phyloP scores from a whole-genome alignment of 2,888 invertebrate genomes.

The Glyphotaelius pellucidus region DNA sequence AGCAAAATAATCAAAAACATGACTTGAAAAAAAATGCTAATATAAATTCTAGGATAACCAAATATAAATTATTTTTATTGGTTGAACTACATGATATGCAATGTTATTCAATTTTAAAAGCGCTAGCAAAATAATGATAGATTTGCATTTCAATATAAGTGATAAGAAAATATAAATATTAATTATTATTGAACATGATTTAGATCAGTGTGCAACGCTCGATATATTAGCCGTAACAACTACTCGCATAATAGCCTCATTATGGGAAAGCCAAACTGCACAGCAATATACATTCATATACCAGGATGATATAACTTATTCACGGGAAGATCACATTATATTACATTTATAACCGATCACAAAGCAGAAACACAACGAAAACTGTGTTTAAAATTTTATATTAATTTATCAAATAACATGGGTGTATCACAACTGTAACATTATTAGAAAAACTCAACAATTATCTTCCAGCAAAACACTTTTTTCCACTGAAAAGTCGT shows the following conservation, averaged over 20 bases:
- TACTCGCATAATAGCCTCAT: not conserved
- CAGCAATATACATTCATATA: not conserved
- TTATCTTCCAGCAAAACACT: conserved; percentile 76
- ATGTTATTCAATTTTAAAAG: not conserved
- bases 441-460: not conserved
- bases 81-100: not conserved
- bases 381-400: not conserved
- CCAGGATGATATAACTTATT: not conserved
- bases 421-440: not conserved
- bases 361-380: not conserved
- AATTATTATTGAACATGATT: not conserved
- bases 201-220: not conserved
- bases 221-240: not conserved
- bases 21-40: not conserved
- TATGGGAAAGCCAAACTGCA: not conserved
- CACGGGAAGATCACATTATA: not conserved
- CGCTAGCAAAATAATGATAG: not conserved
- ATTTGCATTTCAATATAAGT: not conserved
- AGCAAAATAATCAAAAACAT: not conserved
- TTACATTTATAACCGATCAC: not conserved
- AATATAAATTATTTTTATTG: not conserved
- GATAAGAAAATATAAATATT: not conserved
- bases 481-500: conserved; percentile 77
- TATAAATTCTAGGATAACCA: not conserved
- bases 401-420: not conserved